phyloP scores from a whole-genome alignment of 1,140 invertebrate species.

The Pygmarrhopalites habei region DNA sequence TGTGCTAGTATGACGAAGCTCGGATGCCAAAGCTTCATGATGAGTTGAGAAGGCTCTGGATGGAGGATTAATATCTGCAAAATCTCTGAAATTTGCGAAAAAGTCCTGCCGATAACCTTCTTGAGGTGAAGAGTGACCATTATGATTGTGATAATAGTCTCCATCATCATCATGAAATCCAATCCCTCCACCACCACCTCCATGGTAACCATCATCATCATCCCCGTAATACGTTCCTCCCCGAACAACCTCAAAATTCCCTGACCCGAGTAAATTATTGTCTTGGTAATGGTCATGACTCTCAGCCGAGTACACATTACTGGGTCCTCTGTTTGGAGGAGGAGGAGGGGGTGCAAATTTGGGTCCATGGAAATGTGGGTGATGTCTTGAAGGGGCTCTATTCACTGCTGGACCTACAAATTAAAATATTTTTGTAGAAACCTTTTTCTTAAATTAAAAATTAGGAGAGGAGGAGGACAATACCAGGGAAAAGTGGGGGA shows the following conservation, averaged over 20 bases:
- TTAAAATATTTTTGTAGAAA: too few species aligned
- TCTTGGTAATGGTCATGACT: constrained; percentile 34
- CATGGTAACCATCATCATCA: constrained; percentile 46
- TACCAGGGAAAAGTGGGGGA: too few species aligned
- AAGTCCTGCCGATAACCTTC: constrained; percentile 53
- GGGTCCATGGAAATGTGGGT: constrained; percentile 22
- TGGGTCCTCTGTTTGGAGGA: constrained; percentile 26
- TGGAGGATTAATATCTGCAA: constrained; percentile 76
- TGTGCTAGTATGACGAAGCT: constrained; percentile 23
- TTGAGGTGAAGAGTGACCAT: constrained; percentile 47
- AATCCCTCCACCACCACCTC: constrained; percentile 5
- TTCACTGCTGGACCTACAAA: too few species aligned
- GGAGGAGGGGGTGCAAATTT: constrained; percentile 19
- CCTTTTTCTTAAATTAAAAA: too few species aligned
- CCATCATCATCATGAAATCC: constrained; percentile 25
- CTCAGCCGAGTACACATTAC: constrained; percentile 21
- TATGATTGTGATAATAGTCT: constrained; percentile 38
- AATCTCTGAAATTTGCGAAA: constrained; percentile 80
- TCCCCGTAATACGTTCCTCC: constrained; percentile 76
- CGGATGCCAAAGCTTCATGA: constrained; percentile 61
- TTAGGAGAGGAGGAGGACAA: too few species aligned
- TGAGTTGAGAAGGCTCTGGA: constrained; percentile 71
- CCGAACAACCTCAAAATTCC: constrained; percentile 77
- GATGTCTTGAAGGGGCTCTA: constrained; percentile 29
- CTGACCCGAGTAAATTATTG: constrained; percentile 61